Evolutionary conservation across 2,113 vertebrate species (phyloP).

Genomic region (Eublepharis macularius): DNA sequence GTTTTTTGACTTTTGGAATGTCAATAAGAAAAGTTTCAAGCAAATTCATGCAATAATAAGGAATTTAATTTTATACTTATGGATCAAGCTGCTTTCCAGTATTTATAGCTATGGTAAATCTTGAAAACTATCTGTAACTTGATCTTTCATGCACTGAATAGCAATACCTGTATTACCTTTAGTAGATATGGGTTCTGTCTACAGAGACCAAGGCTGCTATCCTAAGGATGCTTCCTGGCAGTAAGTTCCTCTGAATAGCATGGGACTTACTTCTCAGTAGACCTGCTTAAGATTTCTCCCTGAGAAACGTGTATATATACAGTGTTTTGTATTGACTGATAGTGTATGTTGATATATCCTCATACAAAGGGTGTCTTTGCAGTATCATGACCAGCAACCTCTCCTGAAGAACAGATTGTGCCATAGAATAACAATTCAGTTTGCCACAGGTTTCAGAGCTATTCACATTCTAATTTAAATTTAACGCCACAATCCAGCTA

Average conservation of each 20-base stretch:
- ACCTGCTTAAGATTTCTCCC: not conserved
- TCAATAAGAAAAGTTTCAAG: not conserved
- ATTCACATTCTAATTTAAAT: not conserved
- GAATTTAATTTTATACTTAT: not conserved
- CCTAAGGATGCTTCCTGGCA: too few species aligned
- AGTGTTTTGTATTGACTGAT: not conserved
- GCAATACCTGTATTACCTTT: not conserved
- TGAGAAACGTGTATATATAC: not conserved
- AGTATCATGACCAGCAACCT: not conserved
- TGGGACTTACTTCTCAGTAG: not conserved
- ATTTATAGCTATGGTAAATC: not conserved
- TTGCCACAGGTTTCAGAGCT: not conserved
- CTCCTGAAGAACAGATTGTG: not conserved
- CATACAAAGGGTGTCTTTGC: not conserved
- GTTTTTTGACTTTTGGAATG: not conserved
- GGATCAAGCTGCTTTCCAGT: not conserved
- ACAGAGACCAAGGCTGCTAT: too few species aligned
- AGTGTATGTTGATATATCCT: not conserved
- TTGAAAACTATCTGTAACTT: not conserved
- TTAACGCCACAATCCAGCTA: not conserved
- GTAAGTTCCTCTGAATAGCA: too few species aligned
- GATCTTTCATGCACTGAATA: not conserved
- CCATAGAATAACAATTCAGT: not conserved
- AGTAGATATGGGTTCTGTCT: not conserved
- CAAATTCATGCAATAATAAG: not conserved